Percentiles rank a stretch among this genome's conserved stretches.
These are phyloP conservation scores for Porites evermanni DNA, from an alignment of 92 coral and sea anemone species.

Conservation along the genomic window DNA sequence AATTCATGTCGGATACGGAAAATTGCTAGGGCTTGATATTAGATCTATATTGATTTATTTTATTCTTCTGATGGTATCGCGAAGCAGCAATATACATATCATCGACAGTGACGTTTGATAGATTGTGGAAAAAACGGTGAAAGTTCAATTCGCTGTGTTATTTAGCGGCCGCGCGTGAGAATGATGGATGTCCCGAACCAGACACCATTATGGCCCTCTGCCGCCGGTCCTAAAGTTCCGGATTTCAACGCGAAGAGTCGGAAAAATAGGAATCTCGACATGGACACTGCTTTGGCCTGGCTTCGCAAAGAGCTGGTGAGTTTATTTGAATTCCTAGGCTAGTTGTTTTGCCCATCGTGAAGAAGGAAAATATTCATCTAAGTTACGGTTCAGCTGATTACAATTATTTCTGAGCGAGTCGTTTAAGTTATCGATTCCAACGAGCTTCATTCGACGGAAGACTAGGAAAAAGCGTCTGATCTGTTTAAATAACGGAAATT, in stretches of 20 bases:
- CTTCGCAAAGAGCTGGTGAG: slow-evolving; percentile 76
- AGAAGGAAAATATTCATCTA: slow-evolving; percentile 10
- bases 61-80: not conserved
- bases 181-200: slow-evolving; percentile 29
- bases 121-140: not conserved
- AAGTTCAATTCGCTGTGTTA: not conserved
- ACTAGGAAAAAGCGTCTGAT: too few species aligned
- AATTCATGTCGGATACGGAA: not conserved
- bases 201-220: slow-evolving; percentile 59
- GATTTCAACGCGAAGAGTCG: slow-evolving; percentile 39
- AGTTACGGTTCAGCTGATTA: too few species aligned
- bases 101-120: not conserved
- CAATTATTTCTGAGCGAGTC: too few species aligned
- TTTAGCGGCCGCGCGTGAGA: not conserved
- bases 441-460: too few species aligned
- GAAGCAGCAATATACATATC: not conserved
- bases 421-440: too few species aligned
- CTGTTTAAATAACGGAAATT: too few species aligned
- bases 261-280: slow-evolving; percentile 49
- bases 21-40: not conserved
- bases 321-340: slow-evolving; percentile 4
- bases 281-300: slow-evolving; percentile 66
- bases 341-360: not conserved
- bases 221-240: slow-evolving; percentile 57
- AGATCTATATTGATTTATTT: not conserved